A percentile compares a stretch with the other conserved stretches of the same genome.
Evolutionary conservation across 2,113 vertebrate species (phyloP).

Genomic region (Scophthalmus maximus): DNA sequence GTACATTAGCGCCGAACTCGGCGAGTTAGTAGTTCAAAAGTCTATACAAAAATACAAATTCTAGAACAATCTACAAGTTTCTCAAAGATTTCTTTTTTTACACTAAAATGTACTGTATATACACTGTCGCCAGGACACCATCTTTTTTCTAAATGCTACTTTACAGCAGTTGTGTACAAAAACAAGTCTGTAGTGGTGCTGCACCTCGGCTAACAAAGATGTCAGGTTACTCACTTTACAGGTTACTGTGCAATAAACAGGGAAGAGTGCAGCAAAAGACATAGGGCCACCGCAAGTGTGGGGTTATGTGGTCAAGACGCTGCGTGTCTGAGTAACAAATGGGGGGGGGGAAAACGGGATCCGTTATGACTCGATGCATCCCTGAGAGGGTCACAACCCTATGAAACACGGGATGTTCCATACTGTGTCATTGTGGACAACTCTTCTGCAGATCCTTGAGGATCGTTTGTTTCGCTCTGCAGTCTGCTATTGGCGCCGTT

Average conservation of each 20-base stretch:
- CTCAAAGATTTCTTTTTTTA: conserved; percentile 76
- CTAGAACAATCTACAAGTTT: conserved; percentile 82
- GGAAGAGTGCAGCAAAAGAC: conserved; percentile 72
- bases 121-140: conserved; percentile 73
- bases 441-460: conserved; percentile 39
- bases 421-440: conserved; percentile 44
- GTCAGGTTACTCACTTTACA: conserved; percentile 63
- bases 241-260: conserved; percentile 73
- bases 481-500: conserved; percentile 29
- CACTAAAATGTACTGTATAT: conserved; percentile 79
- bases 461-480: conserved; percentile 51
- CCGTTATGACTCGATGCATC: conserved; percentile 74
- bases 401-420: conserved; percentile 64
- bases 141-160: conserved; percentile 70
- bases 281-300: conserved; percentile 69
- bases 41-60: conserved; percentile 88
- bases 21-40: conserved; percentile 71
- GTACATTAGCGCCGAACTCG: conserved; percentile 70
- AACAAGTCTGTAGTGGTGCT: conserved; percentile 69
- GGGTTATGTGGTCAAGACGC: conserved; percentile 25
- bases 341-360: conserved; percentile 56
- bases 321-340: conserved; percentile 48
- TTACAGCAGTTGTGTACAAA: conserved; percentile 82
- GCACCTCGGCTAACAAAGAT: conserved; percentile 53
- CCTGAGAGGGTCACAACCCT: conserved; percentile 80